phyloP scores from a whole-genome alignment of 2,797 vertebrate species.

The Tauraco hartlaubi region DNA sequence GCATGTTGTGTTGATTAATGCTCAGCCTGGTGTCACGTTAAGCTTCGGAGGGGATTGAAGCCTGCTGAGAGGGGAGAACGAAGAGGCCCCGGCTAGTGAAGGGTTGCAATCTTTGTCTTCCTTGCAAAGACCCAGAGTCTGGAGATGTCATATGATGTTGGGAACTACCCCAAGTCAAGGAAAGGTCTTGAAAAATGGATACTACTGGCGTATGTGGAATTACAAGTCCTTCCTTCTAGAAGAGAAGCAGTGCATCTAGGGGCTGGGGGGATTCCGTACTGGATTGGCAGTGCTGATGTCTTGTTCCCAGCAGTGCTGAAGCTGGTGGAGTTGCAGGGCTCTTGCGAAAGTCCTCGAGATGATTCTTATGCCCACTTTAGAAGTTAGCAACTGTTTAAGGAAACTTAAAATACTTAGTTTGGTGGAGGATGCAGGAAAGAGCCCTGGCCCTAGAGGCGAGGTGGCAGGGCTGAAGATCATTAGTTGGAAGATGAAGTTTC shows the following conservation, averaged over 20 bases:
- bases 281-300: background rate
- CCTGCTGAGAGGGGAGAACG: background rate
- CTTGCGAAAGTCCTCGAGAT: background rate
- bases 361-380: background rate
- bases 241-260: background rate
- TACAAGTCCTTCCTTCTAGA: background rate
- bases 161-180: background rate
- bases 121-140: background rate
- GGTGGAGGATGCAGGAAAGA: background rate
- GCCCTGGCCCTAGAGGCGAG: background rate
- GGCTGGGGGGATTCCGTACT: background rate
- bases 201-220: background rate
- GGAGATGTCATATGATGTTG: background rate
- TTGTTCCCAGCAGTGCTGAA: fast-evolving
- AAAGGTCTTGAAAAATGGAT: background rate
- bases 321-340: background rate
- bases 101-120: background rate
- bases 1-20: slow-evolving; percentile 35
- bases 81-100: background rate
- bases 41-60: background rate
- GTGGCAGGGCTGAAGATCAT: background rate
- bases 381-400: background rate
- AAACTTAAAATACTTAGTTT: background rate
- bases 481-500: background rate
- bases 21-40: slow-evolving; percentile 14